These are phyloP conservation scores for Pipistrellus pygmaeus DNA, from an alignment of 2,797 vertebrate species.

Conservation along the genomic window DNA sequence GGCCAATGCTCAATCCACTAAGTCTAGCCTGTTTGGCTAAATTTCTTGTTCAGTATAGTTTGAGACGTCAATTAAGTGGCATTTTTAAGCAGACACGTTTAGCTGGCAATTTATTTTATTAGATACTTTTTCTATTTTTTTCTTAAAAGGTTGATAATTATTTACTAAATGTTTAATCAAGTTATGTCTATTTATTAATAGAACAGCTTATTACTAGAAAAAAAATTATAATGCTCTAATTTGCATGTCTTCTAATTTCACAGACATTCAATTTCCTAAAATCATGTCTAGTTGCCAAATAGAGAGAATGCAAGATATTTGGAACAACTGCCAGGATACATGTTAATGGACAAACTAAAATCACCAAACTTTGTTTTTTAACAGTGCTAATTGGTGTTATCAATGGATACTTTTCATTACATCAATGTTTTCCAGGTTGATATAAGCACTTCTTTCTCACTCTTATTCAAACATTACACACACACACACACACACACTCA, in stretches of 20 bases:
- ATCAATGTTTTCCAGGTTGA: not conserved
- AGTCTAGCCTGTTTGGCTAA: not conserved
- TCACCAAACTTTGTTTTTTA: not conserved
- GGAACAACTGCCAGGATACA: not conserved
- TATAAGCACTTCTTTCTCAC: not conserved
- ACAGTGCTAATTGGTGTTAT: not conserved
- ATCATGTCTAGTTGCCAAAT: not conserved
- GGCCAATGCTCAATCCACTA: no score
- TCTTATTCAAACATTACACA: slow-evolving; percentile 7
- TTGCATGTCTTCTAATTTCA: not conserved
- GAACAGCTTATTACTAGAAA: not conserved
- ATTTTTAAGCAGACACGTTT: not conserved
- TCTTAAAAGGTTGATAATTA: not conserved
- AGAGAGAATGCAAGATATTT: slow-evolving; percentile 37
- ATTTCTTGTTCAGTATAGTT: not conserved
- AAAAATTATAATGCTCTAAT: not conserved
- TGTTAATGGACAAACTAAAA: not conserved
- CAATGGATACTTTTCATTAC: not conserved
- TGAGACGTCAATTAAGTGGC: not conserved
- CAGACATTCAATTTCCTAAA: slow-evolving; percentile 23
- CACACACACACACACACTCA: not conserved
- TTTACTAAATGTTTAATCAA: slow-evolving; percentile 30
- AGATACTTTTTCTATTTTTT: not conserved
- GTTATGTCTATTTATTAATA: slow-evolving; percentile 12
- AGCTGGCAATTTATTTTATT: not conserved